Base-by-base conservation (phyloP, 1,140 invertebrate species). In the Drosophila nasuta region DNA sequence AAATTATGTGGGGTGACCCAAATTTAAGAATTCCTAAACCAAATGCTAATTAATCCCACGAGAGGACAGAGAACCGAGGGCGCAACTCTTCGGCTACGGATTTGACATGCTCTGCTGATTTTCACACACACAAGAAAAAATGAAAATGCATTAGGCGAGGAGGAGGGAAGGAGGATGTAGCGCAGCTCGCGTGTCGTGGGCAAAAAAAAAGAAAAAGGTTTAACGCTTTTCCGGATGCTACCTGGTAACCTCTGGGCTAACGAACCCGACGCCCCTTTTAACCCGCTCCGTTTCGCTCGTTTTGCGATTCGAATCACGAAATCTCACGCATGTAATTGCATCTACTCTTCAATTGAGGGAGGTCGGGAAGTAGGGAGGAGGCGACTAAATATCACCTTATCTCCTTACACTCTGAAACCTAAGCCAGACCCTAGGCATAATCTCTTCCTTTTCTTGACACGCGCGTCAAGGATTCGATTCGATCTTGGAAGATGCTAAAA, bases 301-400 rank as follows among this genome's bases (percentile, higher is more conserved):
- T 25, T 83, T 80, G 38, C 52, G 79, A 80, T 86, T 76, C 74
- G 17, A 79, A 87, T 91, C 77, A 77, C 73, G 20, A 82, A 82
- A 88, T 91, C 79, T 79, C 78, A 82, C 65, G 78, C 88, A 82
- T 91, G 81, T 91, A 91, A 91, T 91, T 91, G 75, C 78, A 75
- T 49, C 30, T 25, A 45, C 33, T n/a, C 7, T 10, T 8, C 7
- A 38, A 8, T 10, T 8, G 35, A 8, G 10, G 35, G 33, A 33
- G 35, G 35, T 25, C 20, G 20, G 20, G 20, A 25, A 38, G 35
- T 7, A 38, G 46, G 30, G 2, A 20, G 56, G 56, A 43, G 79
- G 59, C 68, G 51, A 59, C 63, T 35, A 65, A 60, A 35, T 74
- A 59, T 81, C 79, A 67, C 63, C 79, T 82, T 48, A 66, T 62